A percentile compares a stretch with the other conserved stretches of the same genome.
Conservation (phyloP, 2,797 vertebrate genomes). For the Phylloscopus collybita region DNA sequence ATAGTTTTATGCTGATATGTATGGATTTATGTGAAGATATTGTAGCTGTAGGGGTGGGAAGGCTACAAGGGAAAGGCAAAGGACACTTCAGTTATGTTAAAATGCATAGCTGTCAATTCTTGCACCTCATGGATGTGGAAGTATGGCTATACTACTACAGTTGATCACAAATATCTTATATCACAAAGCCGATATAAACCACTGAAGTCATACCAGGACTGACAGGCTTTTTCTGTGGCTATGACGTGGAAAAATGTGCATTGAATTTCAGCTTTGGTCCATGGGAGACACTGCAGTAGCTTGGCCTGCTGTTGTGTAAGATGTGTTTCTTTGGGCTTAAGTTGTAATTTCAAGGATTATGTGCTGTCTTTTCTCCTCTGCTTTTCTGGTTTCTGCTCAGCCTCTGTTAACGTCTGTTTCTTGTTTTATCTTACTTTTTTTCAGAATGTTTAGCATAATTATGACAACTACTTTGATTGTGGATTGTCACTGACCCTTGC, state of each 20-base stretch:
- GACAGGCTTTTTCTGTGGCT: not conserved
- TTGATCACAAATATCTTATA: not conserved
- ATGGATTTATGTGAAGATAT: not conserved
- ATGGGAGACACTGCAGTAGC: not conserved
- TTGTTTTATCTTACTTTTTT: not conserved
- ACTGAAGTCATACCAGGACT: not conserved
- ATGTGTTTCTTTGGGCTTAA: not conserved
- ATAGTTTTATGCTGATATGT: not conserved
- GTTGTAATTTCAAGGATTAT: constrained; percentile 8
- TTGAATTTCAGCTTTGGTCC: not conserved
- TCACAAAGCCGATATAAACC: not conserved
- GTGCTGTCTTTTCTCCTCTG: not conserved
- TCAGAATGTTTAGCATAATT: not conserved
- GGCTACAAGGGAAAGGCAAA: not conserved
- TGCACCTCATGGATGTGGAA: not conserved
- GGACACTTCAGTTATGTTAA: not conserved
- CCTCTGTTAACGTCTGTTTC: not conserved
- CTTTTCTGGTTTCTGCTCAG: not conserved
- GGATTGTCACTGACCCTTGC: not conserved
- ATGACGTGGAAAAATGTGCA: not conserved
- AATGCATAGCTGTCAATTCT: not conserved
- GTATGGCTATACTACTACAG: not conserved
- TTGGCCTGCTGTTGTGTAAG: not conserved
- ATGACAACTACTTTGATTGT: constrained; percentile 26
- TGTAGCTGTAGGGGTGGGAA: not conserved